Evolutionary conservation across 2,113 vertebrate genomes (phyloP).

Genomic region (Mustela lutreola): DNA sequence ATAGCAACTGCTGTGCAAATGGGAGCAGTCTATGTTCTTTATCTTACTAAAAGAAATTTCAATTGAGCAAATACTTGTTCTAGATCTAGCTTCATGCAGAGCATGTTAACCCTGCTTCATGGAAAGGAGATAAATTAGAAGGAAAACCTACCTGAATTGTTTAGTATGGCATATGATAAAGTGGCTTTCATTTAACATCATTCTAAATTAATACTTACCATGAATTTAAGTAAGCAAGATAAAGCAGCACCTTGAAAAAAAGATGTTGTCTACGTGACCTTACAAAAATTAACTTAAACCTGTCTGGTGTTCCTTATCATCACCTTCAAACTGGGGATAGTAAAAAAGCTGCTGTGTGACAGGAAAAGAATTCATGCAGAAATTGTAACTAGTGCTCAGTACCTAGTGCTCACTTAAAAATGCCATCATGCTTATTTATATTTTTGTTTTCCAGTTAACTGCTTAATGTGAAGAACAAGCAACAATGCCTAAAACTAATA

Average conservation of each 20-base stretch:
- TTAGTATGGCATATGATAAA: not conserved
- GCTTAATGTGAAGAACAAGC: not conserved
- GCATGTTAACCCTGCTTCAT: not conserved
- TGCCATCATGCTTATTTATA: not conserved
- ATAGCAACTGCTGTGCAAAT: not conserved
- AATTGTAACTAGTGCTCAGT: not conserved
- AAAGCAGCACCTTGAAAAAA: not conserved
- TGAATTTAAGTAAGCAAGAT: not conserved
- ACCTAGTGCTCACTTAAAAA: constrained; percentile 37
- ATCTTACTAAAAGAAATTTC: constrained; percentile 48
- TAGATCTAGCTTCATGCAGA: not conserved
- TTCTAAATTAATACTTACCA: constrained; percentile 4
- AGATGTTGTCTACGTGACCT: not conserved
- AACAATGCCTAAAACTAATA: not conserved
- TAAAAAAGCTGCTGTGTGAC: not conserved
- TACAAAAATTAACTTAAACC: not conserved
- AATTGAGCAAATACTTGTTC: constrained; percentile 31
- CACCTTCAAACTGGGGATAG: not conserved
- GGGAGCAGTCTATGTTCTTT: not conserved
- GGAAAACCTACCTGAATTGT: not conserved
- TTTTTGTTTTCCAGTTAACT: constrained; percentile 13
- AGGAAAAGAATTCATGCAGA: not conserved
- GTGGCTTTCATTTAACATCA: not conserved
- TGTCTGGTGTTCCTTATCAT: not conserved
- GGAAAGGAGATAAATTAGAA: not conserved